Evolutionary conservation across 2,797 vertebrate species (phyloP).

Genomic region (Sylvilagus floridanus): DNA sequence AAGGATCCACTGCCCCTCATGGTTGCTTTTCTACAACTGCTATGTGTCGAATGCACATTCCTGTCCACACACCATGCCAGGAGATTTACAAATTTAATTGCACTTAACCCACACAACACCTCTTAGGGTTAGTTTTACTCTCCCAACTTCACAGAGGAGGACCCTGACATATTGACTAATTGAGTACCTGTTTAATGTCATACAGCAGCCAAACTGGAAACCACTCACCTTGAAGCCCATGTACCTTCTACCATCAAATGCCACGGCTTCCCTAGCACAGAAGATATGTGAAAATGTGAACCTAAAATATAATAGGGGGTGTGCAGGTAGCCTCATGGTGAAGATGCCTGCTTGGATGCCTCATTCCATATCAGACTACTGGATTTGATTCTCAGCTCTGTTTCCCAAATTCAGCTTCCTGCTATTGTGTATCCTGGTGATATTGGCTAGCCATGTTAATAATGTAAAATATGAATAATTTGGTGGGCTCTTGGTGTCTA

Average conservation of each 20-base stretch:
- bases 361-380: no score
- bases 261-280: background rate
- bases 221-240: background rate
- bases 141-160: background rate
- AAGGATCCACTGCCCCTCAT: fast-evolving
- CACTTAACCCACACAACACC: background rate
- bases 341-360: no score
- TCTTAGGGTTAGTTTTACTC: background rate
- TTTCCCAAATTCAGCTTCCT: no score
- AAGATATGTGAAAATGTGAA: background rate
- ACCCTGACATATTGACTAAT: background rate
- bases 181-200: background rate
- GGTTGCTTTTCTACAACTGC: background rate
- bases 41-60: background rate
- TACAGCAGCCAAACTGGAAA: background rate
- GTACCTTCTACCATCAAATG: background rate
- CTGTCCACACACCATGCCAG: background rate
- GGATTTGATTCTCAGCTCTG: no score
- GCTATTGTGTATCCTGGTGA: no score
- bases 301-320: no score
- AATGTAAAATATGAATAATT: no score
- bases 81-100: background rate
- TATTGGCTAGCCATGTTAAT: no score
- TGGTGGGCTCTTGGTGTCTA: no score
- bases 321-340: no score